Conservation (phyloP, 2,888 invertebrate genomes). For the Brachypalpus laphriformis region DNA sequence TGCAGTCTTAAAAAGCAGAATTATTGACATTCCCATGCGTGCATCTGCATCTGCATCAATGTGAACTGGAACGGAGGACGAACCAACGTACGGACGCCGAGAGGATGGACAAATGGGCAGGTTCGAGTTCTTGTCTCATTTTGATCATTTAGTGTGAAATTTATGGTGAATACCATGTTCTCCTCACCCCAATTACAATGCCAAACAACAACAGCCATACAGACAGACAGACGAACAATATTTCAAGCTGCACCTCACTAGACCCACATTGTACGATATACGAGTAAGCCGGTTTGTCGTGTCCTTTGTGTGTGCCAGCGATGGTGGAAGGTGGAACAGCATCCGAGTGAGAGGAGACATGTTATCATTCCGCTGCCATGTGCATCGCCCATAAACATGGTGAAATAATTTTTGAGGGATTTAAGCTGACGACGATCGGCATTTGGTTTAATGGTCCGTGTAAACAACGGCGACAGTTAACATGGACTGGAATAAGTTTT, state of each 20-base stretch:
- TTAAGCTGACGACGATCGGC: slow-evolving; percentile 70
- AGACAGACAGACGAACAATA: slow-evolving; percentile 49
- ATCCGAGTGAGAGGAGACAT: slow-evolving; percentile 29
- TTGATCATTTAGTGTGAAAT: slow-evolving; percentile 73
- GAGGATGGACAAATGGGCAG: slow-evolving; percentile 24
- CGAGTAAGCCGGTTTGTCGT: slow-evolving; percentile 30
- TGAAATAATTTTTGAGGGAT: slow-evolving; percentile 64
- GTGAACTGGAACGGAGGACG: slow-evolving; percentile 14
- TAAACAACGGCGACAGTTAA: slow-evolving; percentile 69
- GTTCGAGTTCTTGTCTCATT: slow-evolving; percentile 66
- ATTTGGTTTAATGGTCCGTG: slow-evolving; percentile 70
- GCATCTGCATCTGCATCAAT: slow-evolving; percentile 17
- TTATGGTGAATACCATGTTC: slow-evolving; percentile 68
- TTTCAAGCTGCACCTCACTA: slow-evolving; percentile 13
- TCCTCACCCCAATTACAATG: slow-evolving; percentile 54
- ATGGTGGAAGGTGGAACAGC: slow-evolving; percentile 23
- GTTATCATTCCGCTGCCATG: slow-evolving; percentile 39
- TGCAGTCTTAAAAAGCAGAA: slow-evolving; percentile 68
- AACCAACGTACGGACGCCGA: background rate
- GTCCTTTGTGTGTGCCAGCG: slow-evolving; percentile 34
- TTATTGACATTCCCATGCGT: slow-evolving; percentile 62
- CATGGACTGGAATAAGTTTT: slow-evolving; percentile 63
- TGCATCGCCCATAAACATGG: slow-evolving; percentile 62
- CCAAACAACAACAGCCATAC: slow-evolving; percentile 25
- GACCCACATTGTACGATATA: background rate